Base-by-base conservation (phyloP, 1,140 invertebrate species). In the Lordiphosa collinella region DNA sequence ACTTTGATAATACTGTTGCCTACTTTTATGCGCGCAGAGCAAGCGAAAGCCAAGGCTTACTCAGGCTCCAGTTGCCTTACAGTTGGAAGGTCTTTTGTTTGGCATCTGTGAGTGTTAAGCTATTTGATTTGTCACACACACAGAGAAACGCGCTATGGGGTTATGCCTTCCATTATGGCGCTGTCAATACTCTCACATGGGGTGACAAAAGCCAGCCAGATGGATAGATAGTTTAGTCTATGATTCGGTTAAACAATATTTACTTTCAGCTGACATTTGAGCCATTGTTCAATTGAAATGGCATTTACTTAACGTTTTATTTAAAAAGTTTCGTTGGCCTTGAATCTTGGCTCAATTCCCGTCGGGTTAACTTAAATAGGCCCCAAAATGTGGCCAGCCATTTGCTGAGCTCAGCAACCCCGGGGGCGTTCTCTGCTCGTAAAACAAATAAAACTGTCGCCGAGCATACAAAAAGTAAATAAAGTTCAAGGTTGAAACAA, bases 391-490 rank as follows among this genome's bases (percentile, higher is more conserved):
- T 63, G 51, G 48, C 31, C 52, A 52, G 58, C 59, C 53, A 59
- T 64, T 68, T 68, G 61, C 49, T 58, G 58, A 58, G 60, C 54
- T 63, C 53, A 48, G 49, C 59, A 9, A 37, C 37, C 35, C 73
- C 64, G 58, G 38, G 32, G 44, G 68, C 53, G 62, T 52, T 58
- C 36, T 54, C 49, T 57, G 22, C 25, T 37, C 76, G 75, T 80
- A 80, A 80, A 75, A 80, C 75, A 80, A 80, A 80, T 80, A 80
- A 82, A 80, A 80, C 75, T 82, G 75, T 80, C 70, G 55, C 75
- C 71, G 60, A 46, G 70, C 75, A 55, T 51, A 82, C 79, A 71
- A 49, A 80, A 80, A 84, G 78, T 80, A 80, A 80, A 80, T 72
- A 80, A 76, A 82, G 76, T 80, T 80, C 76, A 80, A 80, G 76